Conservation (phyloP, 2,113 vertebrate species). For the Paratilapia polleni region DNA sequence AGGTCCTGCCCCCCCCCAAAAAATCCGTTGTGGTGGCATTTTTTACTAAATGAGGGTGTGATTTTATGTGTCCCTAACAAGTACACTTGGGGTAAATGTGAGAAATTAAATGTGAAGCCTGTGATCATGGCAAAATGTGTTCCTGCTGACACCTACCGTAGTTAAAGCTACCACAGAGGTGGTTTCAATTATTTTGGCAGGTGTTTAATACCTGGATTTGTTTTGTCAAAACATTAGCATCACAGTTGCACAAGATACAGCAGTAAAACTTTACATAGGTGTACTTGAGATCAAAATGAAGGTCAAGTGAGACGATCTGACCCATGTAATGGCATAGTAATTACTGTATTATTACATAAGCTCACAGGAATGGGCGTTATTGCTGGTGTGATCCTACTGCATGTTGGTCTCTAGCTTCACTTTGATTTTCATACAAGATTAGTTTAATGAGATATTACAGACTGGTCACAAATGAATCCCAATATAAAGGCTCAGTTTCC, state of each 20-base stretch:
- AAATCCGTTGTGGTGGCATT: conserved; percentile 51
- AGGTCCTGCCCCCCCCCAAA: background rate
- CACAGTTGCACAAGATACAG: background rate
- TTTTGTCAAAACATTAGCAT: background rate
- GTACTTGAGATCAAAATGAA: background rate
- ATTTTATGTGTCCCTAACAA: conserved; percentile 8
- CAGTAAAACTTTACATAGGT: background rate
- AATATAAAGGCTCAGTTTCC: background rate
- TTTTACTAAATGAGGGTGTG: conserved; percentile 1
- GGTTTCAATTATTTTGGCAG: background rate
- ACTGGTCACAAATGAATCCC: background rate
- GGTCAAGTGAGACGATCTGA: background rate
- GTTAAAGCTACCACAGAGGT: background rate
- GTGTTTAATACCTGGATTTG: background rate
- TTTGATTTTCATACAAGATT: conserved; percentile 6
- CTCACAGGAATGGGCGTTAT: background rate
- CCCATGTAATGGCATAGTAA: background rate
- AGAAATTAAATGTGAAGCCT: background rate
- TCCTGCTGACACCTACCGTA: background rate
- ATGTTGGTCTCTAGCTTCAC: background rate
- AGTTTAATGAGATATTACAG: background rate
- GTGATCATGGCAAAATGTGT: background rate
- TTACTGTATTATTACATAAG: background rate
- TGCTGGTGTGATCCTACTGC: background rate
- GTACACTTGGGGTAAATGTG: background rate